Conservation (phyloP, 2,888 invertebrate genomes). For the Trichopria drosophilae region DNA sequence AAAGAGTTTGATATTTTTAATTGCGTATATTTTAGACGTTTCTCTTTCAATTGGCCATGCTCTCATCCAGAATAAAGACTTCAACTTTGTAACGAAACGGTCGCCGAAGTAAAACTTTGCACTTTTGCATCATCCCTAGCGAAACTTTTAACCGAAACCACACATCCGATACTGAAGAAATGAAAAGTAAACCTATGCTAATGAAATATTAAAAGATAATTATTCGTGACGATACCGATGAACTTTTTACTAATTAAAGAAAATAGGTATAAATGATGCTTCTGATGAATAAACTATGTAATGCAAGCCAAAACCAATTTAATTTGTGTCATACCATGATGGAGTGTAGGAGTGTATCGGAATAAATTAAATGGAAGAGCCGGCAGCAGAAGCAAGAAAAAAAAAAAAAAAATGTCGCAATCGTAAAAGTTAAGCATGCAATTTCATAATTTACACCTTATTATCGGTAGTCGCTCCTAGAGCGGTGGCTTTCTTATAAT, state of each 20-base stretch:
- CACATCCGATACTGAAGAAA: constrained; percentile 39
- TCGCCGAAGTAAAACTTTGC: too few relatives aligned
- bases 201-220: constrained; percentile 47
- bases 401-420: constrained; percentile 29
- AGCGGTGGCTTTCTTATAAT: constrained; percentile 46
- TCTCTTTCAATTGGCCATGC: too few relatives aligned
- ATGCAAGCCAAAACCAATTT: constrained; percentile 49
- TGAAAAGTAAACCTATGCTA: constrained; percentile 40
- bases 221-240: constrained; percentile 48
- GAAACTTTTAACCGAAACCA: constrained; percentile 42
- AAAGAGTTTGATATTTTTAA: too few relatives aligned
- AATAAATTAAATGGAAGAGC: constrained; percentile 39
- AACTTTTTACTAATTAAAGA: constrained; percentile 54
- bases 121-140: constrained; percentile 52
- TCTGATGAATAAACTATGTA: constrained; percentile 52
- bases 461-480: constrained; percentile 48
- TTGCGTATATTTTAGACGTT: too few relatives aligned
- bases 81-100: too few relatives aligned
- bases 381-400: constrained; percentile 32
- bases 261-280: constrained; percentile 48
- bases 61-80: too few relatives aligned
- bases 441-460: constrained; percentile 49
- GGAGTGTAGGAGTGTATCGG: too few relatives aligned
- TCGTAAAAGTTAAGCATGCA: constrained; percentile 47
- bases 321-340: too few relatives aligned